These are phyloP conservation scores for Amazona finschi DNA, from an alignment of 2,797 vertebrate species.

Conservation along the genomic window DNA sequence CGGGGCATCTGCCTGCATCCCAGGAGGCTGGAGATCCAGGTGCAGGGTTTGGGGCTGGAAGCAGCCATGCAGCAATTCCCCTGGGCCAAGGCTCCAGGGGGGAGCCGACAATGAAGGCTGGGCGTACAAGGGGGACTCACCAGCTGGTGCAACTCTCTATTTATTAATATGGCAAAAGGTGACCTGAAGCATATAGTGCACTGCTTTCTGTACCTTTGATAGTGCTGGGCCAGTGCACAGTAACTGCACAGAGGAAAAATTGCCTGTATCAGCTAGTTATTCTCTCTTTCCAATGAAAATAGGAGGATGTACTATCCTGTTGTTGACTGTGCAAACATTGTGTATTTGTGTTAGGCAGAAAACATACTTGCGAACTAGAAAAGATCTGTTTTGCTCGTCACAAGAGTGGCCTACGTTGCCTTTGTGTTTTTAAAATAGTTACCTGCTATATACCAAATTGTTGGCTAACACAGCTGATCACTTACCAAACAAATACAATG, in stretches of 20 bases:
- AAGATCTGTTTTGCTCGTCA: neutral
- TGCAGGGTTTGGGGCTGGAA: constrained; percentile 10
- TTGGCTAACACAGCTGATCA: neutral
- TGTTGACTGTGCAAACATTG: neutral
- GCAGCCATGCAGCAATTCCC: neutral
- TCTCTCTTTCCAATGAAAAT: neutral
- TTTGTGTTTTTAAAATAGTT: neutral
- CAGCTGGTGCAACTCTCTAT: constrained; percentile 28
- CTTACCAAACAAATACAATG: neutral
- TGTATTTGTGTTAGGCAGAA: neutral
- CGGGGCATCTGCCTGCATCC: neutral
- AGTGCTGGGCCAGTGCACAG: neutral
- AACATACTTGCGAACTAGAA: neutral
- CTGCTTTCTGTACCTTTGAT: neutral
- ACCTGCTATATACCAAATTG: neutral
- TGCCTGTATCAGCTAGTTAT: neutral
- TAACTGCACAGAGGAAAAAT: neutral
- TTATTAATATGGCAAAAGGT: neutral
- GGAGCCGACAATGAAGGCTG: neutral
- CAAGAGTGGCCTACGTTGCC: neutral
- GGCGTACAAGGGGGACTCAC: neutral
- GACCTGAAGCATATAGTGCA: neutral
- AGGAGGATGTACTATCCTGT: neutral
- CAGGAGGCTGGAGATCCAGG: neutral
- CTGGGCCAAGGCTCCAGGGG: neutral